Base-by-base conservation (phyloP, 2,797 vertebrate species). In the Danio aesculapii region DNA sequence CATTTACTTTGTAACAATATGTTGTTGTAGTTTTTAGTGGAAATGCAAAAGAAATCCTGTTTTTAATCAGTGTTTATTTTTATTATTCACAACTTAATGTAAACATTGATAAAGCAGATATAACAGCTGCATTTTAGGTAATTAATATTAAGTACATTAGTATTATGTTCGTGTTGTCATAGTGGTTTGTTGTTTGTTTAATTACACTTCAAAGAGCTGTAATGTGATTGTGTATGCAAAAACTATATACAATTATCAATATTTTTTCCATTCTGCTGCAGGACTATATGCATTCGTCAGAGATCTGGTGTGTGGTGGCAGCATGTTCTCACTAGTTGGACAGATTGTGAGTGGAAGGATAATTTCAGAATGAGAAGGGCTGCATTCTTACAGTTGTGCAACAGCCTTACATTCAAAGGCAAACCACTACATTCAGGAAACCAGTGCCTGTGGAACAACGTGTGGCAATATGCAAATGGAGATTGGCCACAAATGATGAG, bases 401-500 rank as follows among this genome's bases (percentile, higher is more conserved):
- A 62, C 47, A 55, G 47, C 59, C 75, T 63, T 39, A 77, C 50
- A 66, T 83, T 43, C 7, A 55, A 47, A 69, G 66, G 58, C 16
- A 79, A 6, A 13, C 59, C n/a, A 52, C 59, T 17, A 16, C 16
- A 9, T 50, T 77, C 47, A 77, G 75, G 19, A 30, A 39, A 19
- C 74, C 74, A 39, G 74, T 77, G 59, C 61, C 74, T 1, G 47
- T n/a, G n/a, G n/a, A n/a, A n/a, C n/a, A n/a, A n/a, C n/a, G n/a
- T n/a, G n/a, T 71, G 11, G 74, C 12, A 2, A 49, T 69, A 46
- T 62, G 58, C 17, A 43, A 71, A 10, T 70, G 46, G 74, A 77
- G 57, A 79, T 50, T 74, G 43, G 59, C 68, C 13, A 77, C 44
- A 30, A 83, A 83, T 53, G 66, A 77, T 4, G 80, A 83, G n/a